Percentiles rank a stretch among this genome's conserved stretches.
Conservation (phyloP, 1,140 invertebrate genomes). For the Zelostemma sp. region DNA sequence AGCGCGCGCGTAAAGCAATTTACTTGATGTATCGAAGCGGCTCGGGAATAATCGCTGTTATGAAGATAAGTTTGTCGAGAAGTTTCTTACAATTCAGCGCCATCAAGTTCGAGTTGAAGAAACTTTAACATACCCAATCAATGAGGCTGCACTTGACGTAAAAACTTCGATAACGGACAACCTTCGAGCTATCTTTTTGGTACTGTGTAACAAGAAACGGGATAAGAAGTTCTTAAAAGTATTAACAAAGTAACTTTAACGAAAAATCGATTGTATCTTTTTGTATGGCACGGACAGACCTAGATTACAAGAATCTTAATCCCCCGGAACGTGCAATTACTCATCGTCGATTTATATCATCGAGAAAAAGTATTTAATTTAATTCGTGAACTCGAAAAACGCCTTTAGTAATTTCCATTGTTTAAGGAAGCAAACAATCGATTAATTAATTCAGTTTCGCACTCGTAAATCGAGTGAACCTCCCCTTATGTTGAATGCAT, state of each 20-base stretch:
- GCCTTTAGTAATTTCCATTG: too few relatives aligned
- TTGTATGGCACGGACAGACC: too few relatives aligned
- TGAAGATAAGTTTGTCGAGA: slow-evolving; percentile 13
- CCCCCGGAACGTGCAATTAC: too few relatives aligned
- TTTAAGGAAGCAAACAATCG: too few relatives aligned
- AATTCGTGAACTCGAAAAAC: too few relatives aligned
- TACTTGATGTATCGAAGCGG: neutral
- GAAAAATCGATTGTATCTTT: neutral
- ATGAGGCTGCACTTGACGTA: slow-evolving; percentile 22
- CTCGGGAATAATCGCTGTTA: slow-evolving; percentile 13
- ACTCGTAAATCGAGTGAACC: too few relatives aligned
- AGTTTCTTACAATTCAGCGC: slow-evolving; percentile 20
- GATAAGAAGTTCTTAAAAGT: neutral
- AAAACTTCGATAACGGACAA: neutral
- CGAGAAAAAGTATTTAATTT: too few relatives aligned
- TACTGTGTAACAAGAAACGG: neutral
- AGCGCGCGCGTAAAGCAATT: neutral
- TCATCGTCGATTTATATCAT: too few relatives aligned
- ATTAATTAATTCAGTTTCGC: too few relatives aligned
- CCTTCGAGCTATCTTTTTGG: slow-evolving; percentile 1
- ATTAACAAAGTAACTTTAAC: neutral
- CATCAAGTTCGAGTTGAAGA: slow-evolving; percentile 14
- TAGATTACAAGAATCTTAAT: too few relatives aligned
- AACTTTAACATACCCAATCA: slow-evolving; percentile 29
- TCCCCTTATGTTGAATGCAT: too few relatives aligned